Evolutionary conservation across 30 jellyfish, hydroid and myxozoan species (phyloP), one percentile per base, ranked within the genome.

Genomic region (Aurelia sp.): DNA sequence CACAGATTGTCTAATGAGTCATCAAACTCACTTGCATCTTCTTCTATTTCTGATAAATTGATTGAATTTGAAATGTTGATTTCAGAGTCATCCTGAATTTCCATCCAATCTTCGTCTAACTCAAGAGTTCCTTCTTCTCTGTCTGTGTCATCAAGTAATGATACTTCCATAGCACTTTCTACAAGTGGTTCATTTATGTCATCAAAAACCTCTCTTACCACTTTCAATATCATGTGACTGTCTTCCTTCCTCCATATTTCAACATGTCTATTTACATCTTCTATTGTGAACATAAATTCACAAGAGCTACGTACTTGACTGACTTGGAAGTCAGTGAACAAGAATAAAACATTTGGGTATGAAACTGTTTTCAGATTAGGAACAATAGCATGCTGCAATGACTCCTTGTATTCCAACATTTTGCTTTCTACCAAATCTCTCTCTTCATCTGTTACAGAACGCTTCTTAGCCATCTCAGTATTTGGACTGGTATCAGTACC

Each of bases 381-480:
- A 53, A 53, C 65, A 53, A 53, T 53, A 0, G 1, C 65, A 53
- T 53, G 1, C 65, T 53, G 65, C 65, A 53, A 53, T 18, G 65
- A 53, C 65, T 53, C 19, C 65, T 53, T 53, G 16, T 53, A 53
- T 53, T 53, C 65, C 2, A 53, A 18, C 65, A 53, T 53, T 53
- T 53, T 53, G 65, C 65, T 53, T 2, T 53, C 65, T 53, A 53
- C 65, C 65, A 53, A 53, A 18, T 53, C 65, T 53, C 19, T 53
- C 65, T 53, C 65, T 53, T 53, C 65, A 53, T 53, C 65, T 53
- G 65, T 53, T 53, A 53, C 65, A 53, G 65, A 18, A 53, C 65
- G 65, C 2, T 53, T 53, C 65, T 53, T 53, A 53, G 65, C 65
- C 65, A 53, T 53, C 65, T 53, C 65, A 53, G 19, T 53, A 53